phyloP scores from a whole-genome alignment of 2,113 vertebrate genomes.

The Alethe castanea region DNA sequence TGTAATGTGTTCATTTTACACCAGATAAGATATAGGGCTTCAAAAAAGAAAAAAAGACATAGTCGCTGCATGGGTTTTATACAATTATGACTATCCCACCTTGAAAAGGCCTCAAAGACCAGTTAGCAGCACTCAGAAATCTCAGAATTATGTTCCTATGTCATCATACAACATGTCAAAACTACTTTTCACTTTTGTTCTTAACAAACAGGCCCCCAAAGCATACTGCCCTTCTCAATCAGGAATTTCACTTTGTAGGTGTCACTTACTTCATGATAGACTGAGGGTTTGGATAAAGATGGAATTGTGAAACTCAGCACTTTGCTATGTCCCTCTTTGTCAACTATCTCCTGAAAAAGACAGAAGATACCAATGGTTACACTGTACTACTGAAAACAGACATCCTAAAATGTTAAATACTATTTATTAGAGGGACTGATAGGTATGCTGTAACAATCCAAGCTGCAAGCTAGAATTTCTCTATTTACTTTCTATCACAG shows the following conservation, averaged over 20 bases:
- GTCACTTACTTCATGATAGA: constrained; percentile 93
- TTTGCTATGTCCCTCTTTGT: constrained; percentile 95
- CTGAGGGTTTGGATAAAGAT: constrained; percentile 94
- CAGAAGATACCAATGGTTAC: neutral
- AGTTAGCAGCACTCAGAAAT: neutral
- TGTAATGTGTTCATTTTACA: neutral
- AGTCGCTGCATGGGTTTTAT: neutral
- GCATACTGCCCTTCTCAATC: neutral
- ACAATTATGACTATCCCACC: neutral
- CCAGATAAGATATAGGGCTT: neutral
- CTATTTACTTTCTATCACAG: neutral
- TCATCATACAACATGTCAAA: neutral
- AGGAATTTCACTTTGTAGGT: neutral
- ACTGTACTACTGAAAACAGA: neutral
- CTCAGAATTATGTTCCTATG: neutral
- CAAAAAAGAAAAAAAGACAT: neutral
- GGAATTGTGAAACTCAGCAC: constrained; percentile 93
- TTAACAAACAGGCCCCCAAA: neutral
- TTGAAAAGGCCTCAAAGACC: neutral
- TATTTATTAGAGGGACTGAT: neutral
- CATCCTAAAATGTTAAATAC: neutral
- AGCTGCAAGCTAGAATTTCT: neutral
- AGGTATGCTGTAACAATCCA: neutral
- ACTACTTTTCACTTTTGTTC: neutral
- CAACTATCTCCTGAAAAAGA: constrained; percentile 90